phyloP scores from a whole-genome alignment of 2,888 invertebrate genomes.

The Hirudinaria manillensis region DNA sequence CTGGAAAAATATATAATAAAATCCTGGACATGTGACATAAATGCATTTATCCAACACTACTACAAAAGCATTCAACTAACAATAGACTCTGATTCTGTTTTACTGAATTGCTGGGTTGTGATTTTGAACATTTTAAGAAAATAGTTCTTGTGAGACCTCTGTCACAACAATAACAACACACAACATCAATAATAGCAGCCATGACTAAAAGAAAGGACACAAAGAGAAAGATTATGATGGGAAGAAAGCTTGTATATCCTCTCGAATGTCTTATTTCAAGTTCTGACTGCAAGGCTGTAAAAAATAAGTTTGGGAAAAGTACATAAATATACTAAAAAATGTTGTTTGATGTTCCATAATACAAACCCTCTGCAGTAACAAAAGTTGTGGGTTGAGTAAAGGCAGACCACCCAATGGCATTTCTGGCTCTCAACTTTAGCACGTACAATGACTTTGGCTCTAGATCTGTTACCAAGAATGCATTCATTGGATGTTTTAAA shows the following conservation, averaged over 20 bases:
- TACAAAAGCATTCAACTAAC: not conserved
- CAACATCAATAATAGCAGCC: slow-evolving; percentile 9
- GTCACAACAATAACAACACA: slow-evolving; percentile 24
- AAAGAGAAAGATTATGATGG: slow-evolving; percentile 18
- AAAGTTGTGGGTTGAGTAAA: not conserved
- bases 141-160: slow-evolving; percentile 9
- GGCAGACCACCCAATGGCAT: slow-evolving; percentile 28
- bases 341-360: not conserved
- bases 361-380: slow-evolving; percentile 24
- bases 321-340: not conserved
- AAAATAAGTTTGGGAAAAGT: not conserved
- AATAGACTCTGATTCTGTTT: slow-evolving; percentile 1
- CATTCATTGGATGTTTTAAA: not conserved
- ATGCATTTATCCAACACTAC: too few relatives aligned
- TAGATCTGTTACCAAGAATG: not conserved
- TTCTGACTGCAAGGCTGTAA: not conserved
- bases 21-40: too few relatives aligned
- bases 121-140: slow-evolving; percentile 8
- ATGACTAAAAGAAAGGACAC: slow-evolving; percentile 13
- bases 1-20: too few relatives aligned
- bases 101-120: not conserved
- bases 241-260: not conserved
- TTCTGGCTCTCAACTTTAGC: slow-evolving; percentile 27
- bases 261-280: slow-evolving; percentile 8
- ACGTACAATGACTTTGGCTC: slow-evolving; percentile 17